Conservation (phyloP, 2,797 vertebrate species). For the Cyprinodon diabolis region DNA sequence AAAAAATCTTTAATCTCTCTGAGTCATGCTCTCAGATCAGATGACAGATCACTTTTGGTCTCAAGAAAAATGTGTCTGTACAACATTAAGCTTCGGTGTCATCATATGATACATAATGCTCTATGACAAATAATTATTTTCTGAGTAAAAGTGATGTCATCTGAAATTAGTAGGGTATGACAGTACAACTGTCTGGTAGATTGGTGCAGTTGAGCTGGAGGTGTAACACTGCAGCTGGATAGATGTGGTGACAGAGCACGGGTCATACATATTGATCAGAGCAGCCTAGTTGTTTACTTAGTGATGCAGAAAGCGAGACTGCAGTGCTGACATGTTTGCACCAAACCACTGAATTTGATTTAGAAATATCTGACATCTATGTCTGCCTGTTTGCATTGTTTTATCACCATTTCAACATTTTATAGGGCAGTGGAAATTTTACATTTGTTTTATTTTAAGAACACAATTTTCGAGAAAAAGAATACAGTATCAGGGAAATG, state of each 20-base stretch:
- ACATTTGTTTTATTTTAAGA: too few relatives aligned
- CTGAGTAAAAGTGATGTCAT: background rate
- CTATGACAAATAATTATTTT: background rate
- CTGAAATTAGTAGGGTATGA: background rate
- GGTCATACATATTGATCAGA: conserved; percentile 7
- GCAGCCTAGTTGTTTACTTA: background rate
- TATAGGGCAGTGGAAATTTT: too few relatives aligned
- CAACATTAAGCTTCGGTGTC: background rate
- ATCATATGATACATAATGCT: background rate
- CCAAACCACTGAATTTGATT: background rate
- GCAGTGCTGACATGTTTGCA: background rate
- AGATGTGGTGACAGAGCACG: background rate
- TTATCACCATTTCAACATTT: too few relatives aligned
- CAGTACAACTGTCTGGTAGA: background rate
- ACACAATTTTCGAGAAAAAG: too few relatives aligned
- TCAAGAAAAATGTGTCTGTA: background rate
- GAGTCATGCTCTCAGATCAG: background rate
- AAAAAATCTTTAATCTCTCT: background rate
- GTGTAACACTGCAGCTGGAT: background rate
- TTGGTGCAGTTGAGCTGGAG: background rate
- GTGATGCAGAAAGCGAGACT: background rate
- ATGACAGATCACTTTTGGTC: background rate
- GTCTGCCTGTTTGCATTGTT: background rate
- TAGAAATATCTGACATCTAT: background rate
- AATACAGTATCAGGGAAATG: too few relatives aligned